Percentiles rank a stretch among this genome's conserved stretches.
Evolutionary conservation across 2,797 vertebrate genomes (phyloP).

Genomic region (Siniperca scherzeri): DNA sequence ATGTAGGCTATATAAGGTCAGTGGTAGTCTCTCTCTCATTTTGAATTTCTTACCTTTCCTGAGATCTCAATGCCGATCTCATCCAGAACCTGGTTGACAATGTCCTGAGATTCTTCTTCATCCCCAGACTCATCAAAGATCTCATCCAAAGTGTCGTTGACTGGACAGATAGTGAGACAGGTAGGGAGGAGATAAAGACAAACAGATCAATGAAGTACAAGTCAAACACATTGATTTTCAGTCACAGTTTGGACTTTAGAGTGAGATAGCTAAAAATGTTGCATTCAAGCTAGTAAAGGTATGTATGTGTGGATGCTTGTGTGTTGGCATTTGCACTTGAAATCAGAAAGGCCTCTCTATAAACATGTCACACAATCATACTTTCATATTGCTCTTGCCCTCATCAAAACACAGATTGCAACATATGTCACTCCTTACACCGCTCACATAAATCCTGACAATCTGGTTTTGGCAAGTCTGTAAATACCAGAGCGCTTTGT

Average conservation of each 20-base stretch:
- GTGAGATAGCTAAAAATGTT: background rate
- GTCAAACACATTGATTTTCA: slow-evolving; percentile 36
- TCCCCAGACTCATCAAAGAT: slow-evolving; percentile 98
- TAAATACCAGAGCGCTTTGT: slow-evolving; percentile 27
- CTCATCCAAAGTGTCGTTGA: slow-evolving; percentile 97
- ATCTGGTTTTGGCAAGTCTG: slow-evolving; percentile 27
- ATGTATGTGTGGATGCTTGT: background rate
- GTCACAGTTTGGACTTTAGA: slow-evolving; percentile 32
- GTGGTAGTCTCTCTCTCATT: background rate
- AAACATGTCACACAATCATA: background rate
- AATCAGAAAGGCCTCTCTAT: background rate
- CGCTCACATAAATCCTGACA: slow-evolving; percentile 14
- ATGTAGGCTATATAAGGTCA: background rate
- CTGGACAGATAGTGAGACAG: slow-evolving; percentile 75
- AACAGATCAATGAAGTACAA: background rate
- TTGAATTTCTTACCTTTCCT: slow-evolving; percentile 89
- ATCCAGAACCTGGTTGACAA: slow-evolving; percentile 98
- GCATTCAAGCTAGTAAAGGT: background rate
- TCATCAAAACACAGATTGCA: background rate
- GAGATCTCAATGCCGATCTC: slow-evolving; percentile 99
- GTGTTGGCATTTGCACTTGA: background rate
- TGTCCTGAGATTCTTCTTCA: slow-evolving; percentile 98
- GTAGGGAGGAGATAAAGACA: slow-evolving; percentile 6
- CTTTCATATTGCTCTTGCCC: background rate
- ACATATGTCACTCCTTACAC: background rate